Base-by-base conservation (phyloP, 2,888 invertebrate species). In the Ophion ventricosus region DNA sequence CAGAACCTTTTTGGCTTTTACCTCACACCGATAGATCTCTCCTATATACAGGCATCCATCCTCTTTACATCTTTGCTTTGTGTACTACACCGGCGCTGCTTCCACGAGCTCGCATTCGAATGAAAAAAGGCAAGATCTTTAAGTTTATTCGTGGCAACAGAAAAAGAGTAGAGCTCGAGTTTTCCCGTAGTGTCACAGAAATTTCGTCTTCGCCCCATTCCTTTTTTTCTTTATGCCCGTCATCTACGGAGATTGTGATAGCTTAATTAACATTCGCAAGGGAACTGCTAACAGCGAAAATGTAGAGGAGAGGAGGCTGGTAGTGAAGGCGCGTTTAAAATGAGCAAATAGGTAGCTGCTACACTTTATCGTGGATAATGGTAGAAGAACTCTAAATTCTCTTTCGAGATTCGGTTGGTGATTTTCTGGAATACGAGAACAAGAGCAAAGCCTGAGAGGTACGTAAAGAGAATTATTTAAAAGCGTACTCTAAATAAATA, bases 281-380 rank as follows among this genome's bases (percentile, higher is more conserved):
- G 49, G 29, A 3, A 59, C 7, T 23, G 57, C 17, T 1, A 57
- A 23, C 8, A 64, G 20, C 49, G 29, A 20, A 26, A 49, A 77
- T 56, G 40, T 11, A 20, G 26, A 20, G 17, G 8, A 35, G 20
- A 7, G 26, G 57, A 10, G 23, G 17, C n/a, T 11, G 59, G 3
- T 20, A 23, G 43, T n/a, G 61, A 59, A 72, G 26, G 23, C 14
- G 40, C 77, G 61, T 64, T 57, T 43, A 26, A 82, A 81, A 66
- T 66, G 79, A 43, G 79, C 79, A 69, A 72, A 82, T 78, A 64
- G 78, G 63, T 57, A 64, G 78, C 67, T 57, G 72, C 79, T 78
- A 23, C 43, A 75, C 72, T 54, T 84, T 84, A 74, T 70, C 64
- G 59, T 61, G 73, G 49, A 61, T 76, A 75, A 82, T 57, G 57